A percentile compares a stretch with the other conserved stretches of the same genome.
Conservation (phyloP, 2,888 invertebrate genomes). For the Ceriagrion tenellum region DNA sequence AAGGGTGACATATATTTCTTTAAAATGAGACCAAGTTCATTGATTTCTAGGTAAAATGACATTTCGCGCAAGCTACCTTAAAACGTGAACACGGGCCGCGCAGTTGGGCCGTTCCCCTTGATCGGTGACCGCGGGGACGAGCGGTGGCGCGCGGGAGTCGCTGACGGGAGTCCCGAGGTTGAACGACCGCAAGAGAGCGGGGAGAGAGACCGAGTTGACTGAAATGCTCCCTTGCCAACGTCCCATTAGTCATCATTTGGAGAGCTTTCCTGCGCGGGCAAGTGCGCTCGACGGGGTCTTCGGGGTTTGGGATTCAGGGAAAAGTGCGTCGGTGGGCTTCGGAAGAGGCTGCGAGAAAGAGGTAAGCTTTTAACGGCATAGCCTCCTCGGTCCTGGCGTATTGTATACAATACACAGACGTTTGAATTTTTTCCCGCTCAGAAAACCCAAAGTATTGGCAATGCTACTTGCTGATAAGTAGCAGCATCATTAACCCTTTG, state of each 20-base stretch:
- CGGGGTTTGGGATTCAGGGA: background rate
- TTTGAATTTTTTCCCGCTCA: no score
- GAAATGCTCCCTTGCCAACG: background rate
- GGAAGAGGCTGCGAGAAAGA: background rate
- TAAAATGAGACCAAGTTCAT: no score
- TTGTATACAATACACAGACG: no score
- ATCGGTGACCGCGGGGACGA: background rate
- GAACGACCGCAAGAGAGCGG: background rate
- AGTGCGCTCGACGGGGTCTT: background rate
- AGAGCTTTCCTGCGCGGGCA: background rate
- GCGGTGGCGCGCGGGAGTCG: background rate
- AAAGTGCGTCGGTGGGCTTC: background rate
- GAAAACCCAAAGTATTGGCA: no score
- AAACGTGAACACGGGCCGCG: background rate
- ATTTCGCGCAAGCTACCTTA: no score
- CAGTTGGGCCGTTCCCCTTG: background rate
- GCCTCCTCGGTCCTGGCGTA: no score
- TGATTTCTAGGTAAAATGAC: no score
- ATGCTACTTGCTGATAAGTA: no score
- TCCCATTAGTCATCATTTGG: constrained; percentile 18
- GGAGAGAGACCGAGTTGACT: background rate
- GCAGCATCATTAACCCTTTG: no score
- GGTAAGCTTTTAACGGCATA: no score
- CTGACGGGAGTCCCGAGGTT: background rate
- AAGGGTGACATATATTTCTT: no score